Conservation (phyloP, 2,888 invertebrate species). For the Callosobruchus maculatus region DNA sequence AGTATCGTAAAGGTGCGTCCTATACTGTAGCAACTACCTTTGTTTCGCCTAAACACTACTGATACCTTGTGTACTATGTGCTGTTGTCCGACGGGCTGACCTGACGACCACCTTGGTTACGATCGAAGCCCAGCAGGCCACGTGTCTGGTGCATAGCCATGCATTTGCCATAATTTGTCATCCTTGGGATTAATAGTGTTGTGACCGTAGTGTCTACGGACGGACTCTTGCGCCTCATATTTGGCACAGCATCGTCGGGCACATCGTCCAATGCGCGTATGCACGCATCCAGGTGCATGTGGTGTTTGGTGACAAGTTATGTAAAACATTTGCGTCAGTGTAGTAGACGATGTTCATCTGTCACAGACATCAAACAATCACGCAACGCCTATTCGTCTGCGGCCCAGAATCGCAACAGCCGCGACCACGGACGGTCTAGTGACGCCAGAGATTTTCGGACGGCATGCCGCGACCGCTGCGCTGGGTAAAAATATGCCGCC, state of each 20-base stretch:
- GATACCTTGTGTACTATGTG: no score
- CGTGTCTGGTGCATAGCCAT: no score
- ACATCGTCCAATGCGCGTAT: neutral
- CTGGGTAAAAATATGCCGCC: neutral
- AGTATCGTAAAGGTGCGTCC: no score
- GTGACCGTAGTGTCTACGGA: no score
- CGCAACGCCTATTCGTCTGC: conserved; percentile 14
- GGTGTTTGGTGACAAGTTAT: conserved; percentile 33
- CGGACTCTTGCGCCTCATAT: neutral
- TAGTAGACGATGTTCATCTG: conserved; percentile 16
- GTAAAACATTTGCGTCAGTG: conserved; percentile 39
- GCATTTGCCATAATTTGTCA: no score
- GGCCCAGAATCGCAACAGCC: neutral
- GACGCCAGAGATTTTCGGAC: neutral
- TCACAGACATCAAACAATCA: conserved; percentile 26
- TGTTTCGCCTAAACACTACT: no score
- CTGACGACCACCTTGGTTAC: no score
- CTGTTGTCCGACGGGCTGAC: no score
- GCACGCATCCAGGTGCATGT: conserved; percentile 22
- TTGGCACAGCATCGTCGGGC: neutral
- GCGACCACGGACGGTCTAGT: neutral
- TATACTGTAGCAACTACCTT: no score
- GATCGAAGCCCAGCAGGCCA: no score
- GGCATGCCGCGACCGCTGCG: neutral
- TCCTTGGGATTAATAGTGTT: no score